phyloP scores from a whole-genome alignment of 2,888 invertebrate species.

The Drosophila anceps region DNA sequence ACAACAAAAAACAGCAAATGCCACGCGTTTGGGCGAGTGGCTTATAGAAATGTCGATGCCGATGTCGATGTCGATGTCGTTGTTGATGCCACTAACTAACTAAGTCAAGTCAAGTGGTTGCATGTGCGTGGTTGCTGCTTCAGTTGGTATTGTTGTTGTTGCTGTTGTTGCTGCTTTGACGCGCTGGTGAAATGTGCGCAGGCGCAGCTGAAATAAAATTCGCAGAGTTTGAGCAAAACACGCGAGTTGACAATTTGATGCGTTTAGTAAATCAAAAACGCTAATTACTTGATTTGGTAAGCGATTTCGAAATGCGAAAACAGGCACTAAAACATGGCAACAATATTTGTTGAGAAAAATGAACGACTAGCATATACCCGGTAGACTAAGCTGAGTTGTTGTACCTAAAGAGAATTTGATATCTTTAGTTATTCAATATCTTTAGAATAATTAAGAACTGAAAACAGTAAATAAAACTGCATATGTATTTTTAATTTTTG shows the following conservation, averaged over 20 bases:
- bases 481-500: not conserved
- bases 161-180: conserved; percentile 30
- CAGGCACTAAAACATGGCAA: conserved; percentile 29
- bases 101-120: conserved; percentile 60
- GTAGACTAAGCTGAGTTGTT: not conserved
- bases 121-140: conserved; percentile 8
- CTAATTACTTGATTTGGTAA: conserved; percentile 82
- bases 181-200: conserved; percentile 69
- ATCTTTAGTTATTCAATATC: not conserved
- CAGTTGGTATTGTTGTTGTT: conserved; percentile 21
- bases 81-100: conserved; percentile 56
- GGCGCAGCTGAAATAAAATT: conserved; percentile 59
- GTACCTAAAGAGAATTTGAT: too few species aligned
- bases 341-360: not conserved
- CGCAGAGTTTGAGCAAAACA: conserved; percentile 36
- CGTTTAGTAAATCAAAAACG: conserved; percentile 82
- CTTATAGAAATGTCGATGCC: conserved; percentile 47
- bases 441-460: not conserved
- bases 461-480: not conserved
- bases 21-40: conserved; percentile 44
- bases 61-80: conserved; percentile 17
- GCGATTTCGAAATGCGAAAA: conserved; percentile 67
- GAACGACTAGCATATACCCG: conserved; percentile 3
- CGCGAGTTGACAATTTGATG: conserved; percentile 75
- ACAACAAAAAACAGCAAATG: conserved; percentile 34